phyloP scores from a whole-genome alignment of 2,888 invertebrate species.

The Coecobrya sp. region DNA sequence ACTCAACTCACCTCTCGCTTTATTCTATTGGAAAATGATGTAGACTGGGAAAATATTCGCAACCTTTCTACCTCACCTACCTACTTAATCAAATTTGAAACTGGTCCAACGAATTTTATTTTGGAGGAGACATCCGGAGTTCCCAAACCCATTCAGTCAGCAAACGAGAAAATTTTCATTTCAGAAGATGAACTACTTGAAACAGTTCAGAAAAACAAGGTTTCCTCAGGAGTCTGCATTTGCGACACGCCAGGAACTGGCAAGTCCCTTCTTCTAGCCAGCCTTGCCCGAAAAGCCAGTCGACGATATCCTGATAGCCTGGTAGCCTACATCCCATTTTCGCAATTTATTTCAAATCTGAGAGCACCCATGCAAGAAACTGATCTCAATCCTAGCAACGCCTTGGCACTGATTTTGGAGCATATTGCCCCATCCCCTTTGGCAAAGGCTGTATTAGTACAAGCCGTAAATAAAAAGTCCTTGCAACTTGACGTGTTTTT shows the following conservation, averaged over 20 bases:
- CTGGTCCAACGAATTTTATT: too few species aligned
- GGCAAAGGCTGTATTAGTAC: not conserved
- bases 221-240: not conserved
- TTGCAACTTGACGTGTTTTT: not conserved
- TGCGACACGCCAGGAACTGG: not conserved
- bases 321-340: not conserved
- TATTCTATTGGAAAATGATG: too few species aligned
- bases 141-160: too few species aligned
- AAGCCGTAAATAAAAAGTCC: not conserved
- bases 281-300: not conserved
- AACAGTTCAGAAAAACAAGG: too few species aligned
- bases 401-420: not conserved
- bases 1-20: too few species aligned
- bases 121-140: too few species aligned
- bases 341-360: not conserved
- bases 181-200: too few species aligned
- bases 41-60: too few species aligned
- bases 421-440: not conserved
- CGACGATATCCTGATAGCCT: too few species aligned
- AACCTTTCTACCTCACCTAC: too few species aligned
- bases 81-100: too few species aligned
- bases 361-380: not conserved
- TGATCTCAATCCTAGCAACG: not conserved
- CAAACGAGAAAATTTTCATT: too few species aligned
- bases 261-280: not conserved